Conservation (phyloP, 2,113 vertebrate genomes). For the Dolichallabes microphthalmus region DNA sequence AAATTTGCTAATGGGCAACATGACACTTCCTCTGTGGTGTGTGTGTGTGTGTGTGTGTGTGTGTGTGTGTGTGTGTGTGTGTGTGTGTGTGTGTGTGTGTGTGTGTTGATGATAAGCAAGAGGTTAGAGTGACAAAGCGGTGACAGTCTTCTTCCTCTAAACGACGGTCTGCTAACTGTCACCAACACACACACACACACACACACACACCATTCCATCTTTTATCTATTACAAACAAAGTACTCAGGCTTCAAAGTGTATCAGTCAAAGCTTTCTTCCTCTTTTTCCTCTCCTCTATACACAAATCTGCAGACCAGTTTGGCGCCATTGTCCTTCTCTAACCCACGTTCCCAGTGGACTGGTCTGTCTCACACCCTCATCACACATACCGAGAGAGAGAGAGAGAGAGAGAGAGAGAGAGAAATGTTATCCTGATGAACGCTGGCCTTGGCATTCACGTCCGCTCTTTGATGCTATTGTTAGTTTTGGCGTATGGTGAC, state of each 20-base stretch:
- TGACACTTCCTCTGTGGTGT: slow-evolving; percentile 28
- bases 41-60: slow-evolving; percentile 5
- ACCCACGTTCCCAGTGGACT: slow-evolving; percentile 16
- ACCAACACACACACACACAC: slow-evolving; percentile 33
- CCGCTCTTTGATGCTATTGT: slow-evolving; percentile 40
- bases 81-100: not conserved
- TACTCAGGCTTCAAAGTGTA: slow-evolving; percentile 41
- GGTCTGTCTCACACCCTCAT: not conserved
- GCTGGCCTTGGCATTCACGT: slow-evolving; percentile 9
- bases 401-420: slow-evolving; percentile 18
- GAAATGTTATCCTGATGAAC: slow-evolving; percentile 5
- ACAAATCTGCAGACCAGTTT: slow-evolving; percentile 29
- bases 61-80: slow-evolving; percentile 24
- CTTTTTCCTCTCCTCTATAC: slow-evolving; percentile 30
- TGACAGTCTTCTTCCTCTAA: slow-evolving; percentile 42
- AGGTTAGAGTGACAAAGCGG: slow-evolving; percentile 37
- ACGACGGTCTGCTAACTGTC: slow-evolving; percentile 43
- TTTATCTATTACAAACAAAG: slow-evolving; percentile 46
- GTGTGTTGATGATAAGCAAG: slow-evolving; percentile 21
- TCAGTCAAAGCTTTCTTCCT: slow-evolving; percentile 43
- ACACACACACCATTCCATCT: slow-evolving; percentile 10
- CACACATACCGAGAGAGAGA: not conserved
- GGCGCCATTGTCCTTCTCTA: slow-evolving; percentile 19
- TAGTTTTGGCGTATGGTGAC: slow-evolving; percentile 16
- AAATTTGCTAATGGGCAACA: slow-evolving; percentile 1